Percentiles rank a stretch among this genome's conserved stretches.
These are phyloP conservation scores for Idaea straminata DNA, from an alignment of 2,888 invertebrate genomes.

Conservation along the genomic window DNA sequence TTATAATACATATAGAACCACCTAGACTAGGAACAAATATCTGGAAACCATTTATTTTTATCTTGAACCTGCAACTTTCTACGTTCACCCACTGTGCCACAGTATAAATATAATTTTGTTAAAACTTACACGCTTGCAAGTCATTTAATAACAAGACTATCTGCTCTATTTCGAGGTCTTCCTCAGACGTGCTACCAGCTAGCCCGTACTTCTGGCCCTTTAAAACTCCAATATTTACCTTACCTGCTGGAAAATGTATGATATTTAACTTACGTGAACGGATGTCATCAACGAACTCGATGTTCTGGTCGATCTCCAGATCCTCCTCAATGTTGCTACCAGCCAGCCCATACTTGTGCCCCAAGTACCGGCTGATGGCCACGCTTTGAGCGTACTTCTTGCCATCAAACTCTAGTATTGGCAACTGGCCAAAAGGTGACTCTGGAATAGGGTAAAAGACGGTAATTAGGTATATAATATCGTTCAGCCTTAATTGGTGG, in stretches of 20 bases:
- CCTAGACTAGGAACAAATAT: no score
- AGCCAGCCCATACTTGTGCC: constrained; percentile 78
- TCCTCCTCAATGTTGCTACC: constrained; percentile 81
- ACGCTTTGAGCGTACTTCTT: constrained; percentile 80
- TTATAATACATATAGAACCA: no score
- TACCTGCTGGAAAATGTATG: neutral
- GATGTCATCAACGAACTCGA: constrained; percentile 82
- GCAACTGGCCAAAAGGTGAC: constrained; percentile 80
- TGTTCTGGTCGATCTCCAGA: constrained; percentile 81
- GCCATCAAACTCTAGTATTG: constrained; percentile 82
- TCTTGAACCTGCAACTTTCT: no score
- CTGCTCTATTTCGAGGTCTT: no score
- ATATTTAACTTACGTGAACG: constrained; percentile 73
- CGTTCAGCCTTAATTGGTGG: no score
- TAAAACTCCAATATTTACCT: neutral
- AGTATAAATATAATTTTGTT: no score
- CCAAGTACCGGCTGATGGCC: constrained; percentile 82
- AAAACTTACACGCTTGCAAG: no score
- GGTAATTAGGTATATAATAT: neutral
- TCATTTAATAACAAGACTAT: no score
- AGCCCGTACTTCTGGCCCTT: neutral
- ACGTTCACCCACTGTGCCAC: no score
- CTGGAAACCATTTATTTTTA: no score
- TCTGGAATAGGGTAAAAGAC: constrained; percentile 27
- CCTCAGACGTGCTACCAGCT: neutral